These are phyloP conservation scores for Amaurobius ferox DNA, from an alignment of 2,888 invertebrate species.

Conservation along the genomic window DNA sequence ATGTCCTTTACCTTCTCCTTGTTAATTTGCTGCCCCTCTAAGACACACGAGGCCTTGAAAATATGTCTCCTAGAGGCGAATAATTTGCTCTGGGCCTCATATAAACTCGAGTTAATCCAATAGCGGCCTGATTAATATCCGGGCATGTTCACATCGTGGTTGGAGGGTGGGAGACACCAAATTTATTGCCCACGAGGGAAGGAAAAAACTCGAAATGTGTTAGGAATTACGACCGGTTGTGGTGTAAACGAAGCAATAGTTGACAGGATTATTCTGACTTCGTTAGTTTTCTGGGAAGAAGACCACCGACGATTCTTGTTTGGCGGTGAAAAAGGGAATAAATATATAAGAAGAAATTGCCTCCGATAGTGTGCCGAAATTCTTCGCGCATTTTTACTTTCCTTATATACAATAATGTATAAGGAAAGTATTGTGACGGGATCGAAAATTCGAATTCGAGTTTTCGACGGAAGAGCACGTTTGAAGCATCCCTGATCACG, in stretches of 20 bases:
- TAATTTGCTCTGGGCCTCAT: conserved; percentile 28
- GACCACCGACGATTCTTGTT: conserved; percentile 28
- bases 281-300: conserved; percentile 31
- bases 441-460: no score
- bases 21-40: not conserved
- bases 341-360: no score
- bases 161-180: not conserved
- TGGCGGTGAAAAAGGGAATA: no score
- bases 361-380: no score
- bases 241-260: conserved; percentile 39
- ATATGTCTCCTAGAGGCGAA: conserved; percentile 17
- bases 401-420: no score
- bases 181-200: conserved; percentile 21
- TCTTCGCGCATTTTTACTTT: no score
- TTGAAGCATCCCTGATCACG: no score
- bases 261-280: conserved; percentile 27
- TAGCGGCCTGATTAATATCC: conserved; percentile 38
- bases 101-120: conserved; percentile 41
- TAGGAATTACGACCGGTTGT: not conserved
- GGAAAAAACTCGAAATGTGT: not conserved
- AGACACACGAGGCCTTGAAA: not conserved
- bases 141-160: conserved; percentile 3
- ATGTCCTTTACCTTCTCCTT: conserved; percentile 17
- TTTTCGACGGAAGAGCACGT: no score
- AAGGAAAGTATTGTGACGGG: no score